phyloP scores from a whole-genome alignment of 2,888 invertebrate genomes.

The Oligia fasciuncula region DNA sequence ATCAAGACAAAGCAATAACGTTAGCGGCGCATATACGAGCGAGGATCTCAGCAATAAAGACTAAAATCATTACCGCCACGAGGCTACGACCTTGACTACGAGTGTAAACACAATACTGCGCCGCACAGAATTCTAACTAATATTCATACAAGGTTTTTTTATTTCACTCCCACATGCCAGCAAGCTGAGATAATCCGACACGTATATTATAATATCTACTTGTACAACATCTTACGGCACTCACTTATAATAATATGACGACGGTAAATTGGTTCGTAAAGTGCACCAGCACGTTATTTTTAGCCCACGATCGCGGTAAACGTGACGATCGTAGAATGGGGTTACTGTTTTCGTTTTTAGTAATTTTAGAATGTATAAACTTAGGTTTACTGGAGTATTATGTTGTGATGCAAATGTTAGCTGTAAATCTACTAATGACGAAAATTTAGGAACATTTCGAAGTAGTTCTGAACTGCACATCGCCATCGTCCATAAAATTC shows the following conservation, averaged over 20 bases:
- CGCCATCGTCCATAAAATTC: background rate
- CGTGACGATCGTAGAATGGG: slow-evolving; percentile 45
- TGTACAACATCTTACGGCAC: slow-evolving; percentile 41
- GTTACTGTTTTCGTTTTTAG: slow-evolving; percentile 44
- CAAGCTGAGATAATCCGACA: slow-evolving; percentile 65
- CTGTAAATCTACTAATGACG: slow-evolving; percentile 1
- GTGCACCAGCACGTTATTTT: slow-evolving; percentile 65
- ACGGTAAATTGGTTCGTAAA: slow-evolving; percentile 51
- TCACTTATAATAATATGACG: slow-evolving; percentile 32
- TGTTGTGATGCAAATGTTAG: slow-evolving; percentile 16
- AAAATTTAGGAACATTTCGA: slow-evolving; percentile 13
- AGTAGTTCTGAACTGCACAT: background rate
- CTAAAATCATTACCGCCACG: slow-evolving; percentile 60
- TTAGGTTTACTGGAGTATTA: slow-evolving; percentile 12
- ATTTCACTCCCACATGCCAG: slow-evolving; percentile 49
- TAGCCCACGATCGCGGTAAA: slow-evolving; percentile 59
- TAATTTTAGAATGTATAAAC: slow-evolving; percentile 46
- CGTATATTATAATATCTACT: slow-evolving; percentile 40
- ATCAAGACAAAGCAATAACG: slow-evolving; percentile 45
- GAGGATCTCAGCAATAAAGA: slow-evolving; percentile 54
- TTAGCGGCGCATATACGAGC: slow-evolving; percentile 38
- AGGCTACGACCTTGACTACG: slow-evolving; percentile 57
- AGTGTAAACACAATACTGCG: slow-evolving; percentile 63
- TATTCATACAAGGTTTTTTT: slow-evolving; percentile 58
- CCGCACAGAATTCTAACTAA: slow-evolving; percentile 60